Evolutionary conservation across 2,888 invertebrate species (phyloP), one percentile per base, ranked within the genome.

Genomic region (Anoncus sp.): DNA sequence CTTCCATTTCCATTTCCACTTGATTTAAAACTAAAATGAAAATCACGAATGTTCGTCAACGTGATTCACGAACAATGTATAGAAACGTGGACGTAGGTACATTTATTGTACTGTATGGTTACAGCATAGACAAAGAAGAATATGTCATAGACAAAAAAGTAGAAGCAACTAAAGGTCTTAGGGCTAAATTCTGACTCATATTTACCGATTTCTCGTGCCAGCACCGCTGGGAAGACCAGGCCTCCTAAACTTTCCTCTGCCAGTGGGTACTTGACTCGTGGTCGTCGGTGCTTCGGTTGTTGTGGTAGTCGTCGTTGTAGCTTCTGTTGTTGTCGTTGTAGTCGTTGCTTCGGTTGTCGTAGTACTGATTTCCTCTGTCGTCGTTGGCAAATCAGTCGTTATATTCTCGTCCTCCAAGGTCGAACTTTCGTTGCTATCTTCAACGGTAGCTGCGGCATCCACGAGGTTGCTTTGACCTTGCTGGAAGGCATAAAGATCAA

Each of bases 401-500:
- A 86, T 85, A 3, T 84, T 87, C 1, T 91, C 89, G 65, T 92
- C 92, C 0, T 91, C 62, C 84, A 91, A 35, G 82, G 91, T 94
- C 80, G 94, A 94, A 18, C 77, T 82, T n/a, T 88, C 89, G 1
- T 63, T 78, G 24, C 94, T 90, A 83, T 94, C 94, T 83, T 94
- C 94, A 20, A 94, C 93, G 12, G 94, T 94, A 6, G 77, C 83
- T 0, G 79, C 71, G 5, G 84, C 80, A 63, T 90, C 90, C 1
- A 90, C 87, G 7, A 90, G 80, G 38, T 93, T 92, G 82, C 92
- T 93, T 80, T 93, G 93, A 1, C 93, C 93, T 79, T 94, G 93
- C 85, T 94, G 94, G 85, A 96, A 96, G 0, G 97, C 97, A 87
- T 97, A 97, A 57, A 97, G 92, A 85, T 97, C 97, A 14, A 96